phyloP scores from a whole-genome alignment of 2,888 invertebrate genomes.

The Hedya salicella region DNA sequence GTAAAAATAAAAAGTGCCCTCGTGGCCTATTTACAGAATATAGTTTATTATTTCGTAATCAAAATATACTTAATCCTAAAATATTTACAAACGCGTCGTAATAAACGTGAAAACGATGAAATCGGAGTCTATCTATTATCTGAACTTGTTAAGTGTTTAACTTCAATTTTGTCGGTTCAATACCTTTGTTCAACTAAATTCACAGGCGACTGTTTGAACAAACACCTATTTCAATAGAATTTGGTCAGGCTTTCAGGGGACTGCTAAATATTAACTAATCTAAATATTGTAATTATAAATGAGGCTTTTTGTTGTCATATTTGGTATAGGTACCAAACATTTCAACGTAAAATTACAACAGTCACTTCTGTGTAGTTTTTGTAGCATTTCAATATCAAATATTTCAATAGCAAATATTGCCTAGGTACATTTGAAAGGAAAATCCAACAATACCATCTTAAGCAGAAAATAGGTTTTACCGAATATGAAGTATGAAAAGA shows the following conservation, averaged over 20 bases:
- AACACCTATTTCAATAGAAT: constrained; percentile 15
- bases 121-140: constrained; percentile 18
- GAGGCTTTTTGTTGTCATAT: constrained; percentile 25
- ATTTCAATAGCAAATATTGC: background rate
- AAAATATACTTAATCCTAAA: background rate
- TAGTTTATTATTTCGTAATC: too few species aligned
- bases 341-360: background rate
- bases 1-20: too few species aligned
- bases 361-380: background rate
- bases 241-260: constrained; percentile 28
- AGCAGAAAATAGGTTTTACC: constrained; percentile 1
- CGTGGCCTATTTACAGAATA: too few species aligned
- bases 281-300: constrained; percentile 20
- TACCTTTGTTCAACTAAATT: constrained; percentile 26
- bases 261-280: constrained; percentile 26
- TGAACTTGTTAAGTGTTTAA: constrained; percentile 15
- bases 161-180: constrained; percentile 23
- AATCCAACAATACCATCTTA: background rate
- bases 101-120: background rate
- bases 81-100: constrained; percentile 3
- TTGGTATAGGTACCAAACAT: background rate
- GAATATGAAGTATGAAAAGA: constrained; percentile 7
- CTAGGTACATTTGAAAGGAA: background rate
- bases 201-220: constrained; percentile 31
- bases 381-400: too few species aligned